Conservation (phyloP, 2,797 vertebrate species). For the Sitta carolinensis region DNA sequence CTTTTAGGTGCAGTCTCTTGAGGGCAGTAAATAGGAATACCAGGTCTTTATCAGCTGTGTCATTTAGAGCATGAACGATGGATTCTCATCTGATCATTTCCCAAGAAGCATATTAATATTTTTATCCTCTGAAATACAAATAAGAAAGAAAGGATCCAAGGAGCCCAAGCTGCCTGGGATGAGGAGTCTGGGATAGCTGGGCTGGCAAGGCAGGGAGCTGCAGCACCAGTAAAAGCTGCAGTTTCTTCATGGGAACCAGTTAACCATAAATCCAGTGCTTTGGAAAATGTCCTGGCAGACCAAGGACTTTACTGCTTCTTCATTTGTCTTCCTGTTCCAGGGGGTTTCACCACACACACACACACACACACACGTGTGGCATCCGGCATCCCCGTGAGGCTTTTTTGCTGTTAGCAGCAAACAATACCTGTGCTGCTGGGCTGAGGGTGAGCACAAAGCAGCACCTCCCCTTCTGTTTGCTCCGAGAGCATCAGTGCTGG, state of each 20-base stretch:
- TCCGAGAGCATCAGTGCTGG: not conserved
- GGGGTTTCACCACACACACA: not conserved
- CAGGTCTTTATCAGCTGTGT: not conserved
- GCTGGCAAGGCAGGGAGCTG: not conserved
- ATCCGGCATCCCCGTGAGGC: not conserved
- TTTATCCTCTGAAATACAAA: not conserved
- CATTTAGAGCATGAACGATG: not conserved
- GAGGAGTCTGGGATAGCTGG: not conserved
- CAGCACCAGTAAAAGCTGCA: not conserved
- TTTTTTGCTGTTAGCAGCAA: not conserved
- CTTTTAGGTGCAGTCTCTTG: not conserved
- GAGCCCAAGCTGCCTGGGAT: not conserved
- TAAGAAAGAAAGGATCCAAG: not conserved
- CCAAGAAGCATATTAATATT: not conserved
- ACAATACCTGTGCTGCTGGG: not conserved
- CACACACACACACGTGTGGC: not conserved
- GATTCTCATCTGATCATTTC: not conserved
- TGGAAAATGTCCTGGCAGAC: not conserved
- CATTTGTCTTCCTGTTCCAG: not conserved
- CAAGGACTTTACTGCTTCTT: not conserved
- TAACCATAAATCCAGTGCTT: not conserved
- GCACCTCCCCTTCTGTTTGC: not conserved
- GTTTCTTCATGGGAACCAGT: not conserved
- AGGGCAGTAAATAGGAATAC: not conserved
- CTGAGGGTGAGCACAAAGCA: not conserved